Evolutionary conservation across 2,888 invertebrate species (phyloP).

Genomic region (Melipona bicolor): DNA sequence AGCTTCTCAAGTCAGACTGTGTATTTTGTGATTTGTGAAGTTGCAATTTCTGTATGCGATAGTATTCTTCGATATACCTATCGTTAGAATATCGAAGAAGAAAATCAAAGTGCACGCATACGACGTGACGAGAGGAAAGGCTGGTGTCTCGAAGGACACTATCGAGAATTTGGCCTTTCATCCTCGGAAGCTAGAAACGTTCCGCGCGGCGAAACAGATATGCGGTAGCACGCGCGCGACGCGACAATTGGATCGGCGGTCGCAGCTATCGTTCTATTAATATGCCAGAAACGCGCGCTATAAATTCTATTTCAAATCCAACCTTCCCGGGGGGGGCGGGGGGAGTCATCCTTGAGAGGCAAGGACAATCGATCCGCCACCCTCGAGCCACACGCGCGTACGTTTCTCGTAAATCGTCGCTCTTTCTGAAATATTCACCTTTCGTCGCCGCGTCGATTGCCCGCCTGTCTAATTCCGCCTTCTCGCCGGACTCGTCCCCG

Average conservation of each 20-base stretch:
- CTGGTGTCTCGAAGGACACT: background rate
- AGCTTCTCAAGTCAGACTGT: too few relatives aligned
- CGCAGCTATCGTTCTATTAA: slow-evolving; percentile 66
- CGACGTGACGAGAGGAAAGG: background rate
- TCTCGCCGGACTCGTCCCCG: background rate
- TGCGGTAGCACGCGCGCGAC: slow-evolving; percentile 1
- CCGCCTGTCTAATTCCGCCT: slow-evolving; percentile 14
- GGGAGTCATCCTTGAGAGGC: slow-evolving; percentile 69
- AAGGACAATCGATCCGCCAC: slow-evolving; percentile 77
- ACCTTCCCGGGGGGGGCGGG: background rate
- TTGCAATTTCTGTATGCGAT: too few relatives aligned
- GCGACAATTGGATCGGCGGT: slow-evolving; percentile 57
- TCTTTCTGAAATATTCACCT: slow-evolving; percentile 58
- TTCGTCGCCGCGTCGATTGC: slow-evolving; percentile 30
- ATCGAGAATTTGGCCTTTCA: background rate
- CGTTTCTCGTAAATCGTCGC: slow-evolving; percentile 21
- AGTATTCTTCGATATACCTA: too few relatives aligned
- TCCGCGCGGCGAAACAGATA: background rate
- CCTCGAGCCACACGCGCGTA: slow-evolving; percentile 41
- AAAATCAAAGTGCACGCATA: too few relatives aligned
- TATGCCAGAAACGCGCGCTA: slow-evolving; percentile 70
- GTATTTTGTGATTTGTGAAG: too few relatives aligned
- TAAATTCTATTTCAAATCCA: slow-evolving; percentile 71
- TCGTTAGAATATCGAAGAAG: too few relatives aligned
- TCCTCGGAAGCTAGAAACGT: background rate